Conservation (phyloP, 2,797 vertebrate genomes). For the Acomys russatus region DNA sequence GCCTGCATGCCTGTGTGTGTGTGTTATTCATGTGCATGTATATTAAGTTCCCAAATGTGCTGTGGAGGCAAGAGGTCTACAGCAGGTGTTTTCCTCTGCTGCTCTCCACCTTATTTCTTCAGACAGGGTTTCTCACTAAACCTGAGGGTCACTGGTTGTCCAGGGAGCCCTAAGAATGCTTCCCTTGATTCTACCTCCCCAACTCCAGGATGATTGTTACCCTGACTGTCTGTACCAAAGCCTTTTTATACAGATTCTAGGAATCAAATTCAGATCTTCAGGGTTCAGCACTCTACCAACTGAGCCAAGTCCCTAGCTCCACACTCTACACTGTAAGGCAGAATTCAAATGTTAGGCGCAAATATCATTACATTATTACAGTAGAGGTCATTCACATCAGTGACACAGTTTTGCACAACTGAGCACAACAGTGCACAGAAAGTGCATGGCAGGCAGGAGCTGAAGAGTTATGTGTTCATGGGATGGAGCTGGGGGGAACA, state of each 20-base stretch:
- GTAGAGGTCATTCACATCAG: not conserved
- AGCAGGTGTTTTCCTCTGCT: not conserved
- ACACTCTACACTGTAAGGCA: not conserved
- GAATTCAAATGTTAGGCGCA: not conserved
- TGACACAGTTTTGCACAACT: not conserved
- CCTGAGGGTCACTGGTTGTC: not conserved
- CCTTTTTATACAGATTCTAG: not conserved
- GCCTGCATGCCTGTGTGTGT: not conserved
- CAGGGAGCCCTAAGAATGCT: not conserved
- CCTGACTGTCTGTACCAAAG: not conserved
- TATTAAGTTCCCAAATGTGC: not conserved
- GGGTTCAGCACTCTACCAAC: not conserved
- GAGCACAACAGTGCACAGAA: not conserved
- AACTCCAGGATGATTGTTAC: not conserved
- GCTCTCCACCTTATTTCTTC: not conserved
- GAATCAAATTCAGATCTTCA: not conserved
- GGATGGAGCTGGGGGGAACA: not conserved
- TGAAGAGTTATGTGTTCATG: not conserved
- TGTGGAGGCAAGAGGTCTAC: not conserved
- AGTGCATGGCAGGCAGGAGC: not conserved
- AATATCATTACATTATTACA: not conserved
- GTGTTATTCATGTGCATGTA: not conserved
- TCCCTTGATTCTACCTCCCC: too few species aligned
- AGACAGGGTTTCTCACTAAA: not conserved
- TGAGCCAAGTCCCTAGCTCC: not conserved